A percentile compares a stretch with the other conserved stretches of the same genome.
Conservation (phyloP, 2,113 vertebrate species). For the Periophthalmodon schlosseri region DNA sequence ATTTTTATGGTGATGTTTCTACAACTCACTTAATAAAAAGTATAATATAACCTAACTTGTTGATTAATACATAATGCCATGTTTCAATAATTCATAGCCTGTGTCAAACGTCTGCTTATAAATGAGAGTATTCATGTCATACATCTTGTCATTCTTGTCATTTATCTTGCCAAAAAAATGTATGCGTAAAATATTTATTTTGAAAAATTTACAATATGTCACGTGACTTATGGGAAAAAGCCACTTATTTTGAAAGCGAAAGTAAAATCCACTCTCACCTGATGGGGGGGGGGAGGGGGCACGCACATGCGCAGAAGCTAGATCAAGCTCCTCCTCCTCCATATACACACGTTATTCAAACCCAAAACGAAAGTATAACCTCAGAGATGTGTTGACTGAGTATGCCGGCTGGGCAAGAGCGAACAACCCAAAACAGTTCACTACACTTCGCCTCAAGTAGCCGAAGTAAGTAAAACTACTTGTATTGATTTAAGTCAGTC, state of each 20-base stretch:
- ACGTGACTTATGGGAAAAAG: constrained; percentile 63
- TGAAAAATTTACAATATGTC: constrained; percentile 51
- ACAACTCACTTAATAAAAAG: too few relatives aligned
- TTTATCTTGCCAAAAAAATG: too few relatives aligned
- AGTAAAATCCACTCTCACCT: constrained; percentile 5
- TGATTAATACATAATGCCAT: too few relatives aligned
- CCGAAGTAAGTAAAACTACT: neutral
- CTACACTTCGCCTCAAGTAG: neutral
- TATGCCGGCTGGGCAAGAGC: neutral
- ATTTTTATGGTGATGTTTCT: too few relatives aligned
- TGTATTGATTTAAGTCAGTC: neutral
- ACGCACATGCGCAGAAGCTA: neutral
- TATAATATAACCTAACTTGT: too few relatives aligned
- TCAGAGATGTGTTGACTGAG: neutral
- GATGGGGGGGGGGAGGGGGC: neutral
- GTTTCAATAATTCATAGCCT: too few relatives aligned
- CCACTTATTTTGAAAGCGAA: constrained; percentile 22
- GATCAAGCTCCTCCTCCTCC: neutral
- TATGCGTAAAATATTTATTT: too few relatives aligned
- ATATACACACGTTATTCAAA: neutral
- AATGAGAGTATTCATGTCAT: too few relatives aligned
- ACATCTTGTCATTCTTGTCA: too few relatives aligned
- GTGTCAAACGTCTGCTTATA: too few relatives aligned
- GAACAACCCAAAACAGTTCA: neutral
- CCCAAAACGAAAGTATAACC: constrained; percentile 30